Evolutionary conservation across 2,888 invertebrate genomes (phyloP).

Genomic region (Pollenia angustigena): DNA sequence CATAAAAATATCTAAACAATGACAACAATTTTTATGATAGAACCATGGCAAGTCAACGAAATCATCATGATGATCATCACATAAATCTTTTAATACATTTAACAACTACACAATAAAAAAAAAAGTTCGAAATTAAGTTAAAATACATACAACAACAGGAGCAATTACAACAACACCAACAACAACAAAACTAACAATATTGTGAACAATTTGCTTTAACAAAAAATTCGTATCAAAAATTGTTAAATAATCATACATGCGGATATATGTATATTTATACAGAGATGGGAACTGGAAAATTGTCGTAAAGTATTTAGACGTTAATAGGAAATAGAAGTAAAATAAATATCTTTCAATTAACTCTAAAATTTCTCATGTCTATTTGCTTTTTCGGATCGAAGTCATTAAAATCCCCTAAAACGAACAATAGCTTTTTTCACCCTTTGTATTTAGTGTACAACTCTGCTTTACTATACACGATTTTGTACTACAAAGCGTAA

Average conservation of each 20-base stretch:
- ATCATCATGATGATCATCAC: conserved; percentile 64
- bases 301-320: background rate
- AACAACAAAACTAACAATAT: conserved; percentile 25
- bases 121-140: conserved; percentile 27
- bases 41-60: conserved; percentile 66
- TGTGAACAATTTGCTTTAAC: conserved; percentile 29
- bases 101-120: background rate
- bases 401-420: too few species aligned
- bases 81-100: conserved; percentile 42
- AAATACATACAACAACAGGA: conserved; percentile 32
- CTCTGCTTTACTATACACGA: too few species aligned
- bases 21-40: conserved; percentile 72
- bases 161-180: background rate
- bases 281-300: background rate
- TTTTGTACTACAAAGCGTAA: too few species aligned
- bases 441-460: too few species aligned
- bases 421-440: too few species aligned
- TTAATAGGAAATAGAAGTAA: background rate
- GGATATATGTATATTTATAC: background rate
- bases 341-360: too few species aligned
- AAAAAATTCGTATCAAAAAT: conserved; percentile 19
- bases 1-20: conserved; percentile 70
- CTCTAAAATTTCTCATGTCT: too few species aligned
- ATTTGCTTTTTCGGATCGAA: too few species aligned
- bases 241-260: background rate